A percentile compares a stretch with the other conserved stretches of the same genome.
Evolutionary conservation across 1,140 invertebrate genomes (phyloP).

Genomic region (Tetraneura akinire): DNA sequence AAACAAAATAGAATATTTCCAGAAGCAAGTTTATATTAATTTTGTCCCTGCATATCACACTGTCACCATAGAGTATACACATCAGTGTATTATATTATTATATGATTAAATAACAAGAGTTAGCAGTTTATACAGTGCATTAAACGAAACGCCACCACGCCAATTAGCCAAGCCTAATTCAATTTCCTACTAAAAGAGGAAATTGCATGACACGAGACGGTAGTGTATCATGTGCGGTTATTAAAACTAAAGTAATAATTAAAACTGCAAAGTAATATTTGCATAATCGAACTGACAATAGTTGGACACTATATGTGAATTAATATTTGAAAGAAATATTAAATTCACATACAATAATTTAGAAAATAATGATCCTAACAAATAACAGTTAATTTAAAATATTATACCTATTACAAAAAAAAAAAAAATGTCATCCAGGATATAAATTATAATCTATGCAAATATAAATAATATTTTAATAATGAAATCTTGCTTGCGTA

Average conservation of each 20-base stretch:
- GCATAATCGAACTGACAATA: constrained; percentile 21
- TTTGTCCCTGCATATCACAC: too few relatives aligned
- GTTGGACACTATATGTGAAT: neutral
- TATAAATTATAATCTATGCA: too few relatives aligned
- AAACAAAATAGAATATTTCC: neutral
- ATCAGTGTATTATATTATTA: neutral
- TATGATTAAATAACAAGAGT: constrained; percentile 29
- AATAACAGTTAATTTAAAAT: neutral
- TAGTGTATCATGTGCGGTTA: constrained; percentile 19
- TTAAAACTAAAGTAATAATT: constrained; percentile 39
- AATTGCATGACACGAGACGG: constrained; percentile 33
- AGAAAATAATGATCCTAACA: neutral
- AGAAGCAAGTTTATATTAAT: neutral
- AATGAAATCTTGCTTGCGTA: too few relatives aligned
- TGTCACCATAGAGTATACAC: too few relatives aligned
- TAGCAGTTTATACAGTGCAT: constrained; percentile 28
- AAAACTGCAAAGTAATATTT: constrained; percentile 31
- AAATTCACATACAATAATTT: neutral
- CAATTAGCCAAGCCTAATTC: constrained; percentile 41
- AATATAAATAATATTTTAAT: too few relatives aligned
- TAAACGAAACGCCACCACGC: constrained; percentile 8
- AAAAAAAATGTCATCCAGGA: too few relatives aligned
- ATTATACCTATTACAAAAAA: too few relatives aligned
- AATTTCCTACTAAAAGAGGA: constrained; percentile 50
- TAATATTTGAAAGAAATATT: neutral